Evolutionary conservation across 2,797 vertebrate species (phyloP), one percentile per base, ranked within the genome.

Genomic region (Sebastes hubbsi): DNA sequence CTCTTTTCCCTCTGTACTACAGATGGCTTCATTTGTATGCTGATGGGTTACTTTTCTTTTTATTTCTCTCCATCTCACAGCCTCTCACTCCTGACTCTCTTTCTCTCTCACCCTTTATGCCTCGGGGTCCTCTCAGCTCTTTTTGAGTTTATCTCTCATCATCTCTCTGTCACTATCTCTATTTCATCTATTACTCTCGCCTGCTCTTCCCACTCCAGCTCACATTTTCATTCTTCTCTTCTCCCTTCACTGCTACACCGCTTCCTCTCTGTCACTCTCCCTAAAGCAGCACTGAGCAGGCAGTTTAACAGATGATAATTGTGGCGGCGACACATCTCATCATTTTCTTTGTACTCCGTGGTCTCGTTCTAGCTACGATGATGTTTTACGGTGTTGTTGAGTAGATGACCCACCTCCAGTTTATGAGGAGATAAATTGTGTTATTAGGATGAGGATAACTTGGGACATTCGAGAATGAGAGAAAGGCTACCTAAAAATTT

Each of bases 1-100:
- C 63, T 66, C 4, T 22, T n/a, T 60, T 10, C 34, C 30, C 64
- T 77, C 62, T 65, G 65, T 12, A 25, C 70, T 73, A 46, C 85
- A 79, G 83, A 90, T 78, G 83, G 74, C 83, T 92, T 89, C 79
- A 89, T 93, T 88, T 92, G 81, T 87, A 89, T 85, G 87, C 89
- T 16, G 36, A 72, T 78, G 75, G 55, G 27, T 66, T 73, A 65
- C 42, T 75, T 62, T 55, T 34, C 4, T 4, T 32, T 66, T 55
- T 49, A 42, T 66, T 58, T 58, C 60, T 38, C 29, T 87, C 27
- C 20, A 42, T 81, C 75, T 77, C 59, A 5, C 79, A n/a, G 56
- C 71, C 71, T 82, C 56, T 80, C 75, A 65, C 72, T 75, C 64
- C 46, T 54, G 30, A 38, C 71, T 74, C 75, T 64, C 65, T 55